phyloP scores from a whole-genome alignment of 1,140 invertebrate genomes.

The Neomicropteryx cornuta region DNA sequence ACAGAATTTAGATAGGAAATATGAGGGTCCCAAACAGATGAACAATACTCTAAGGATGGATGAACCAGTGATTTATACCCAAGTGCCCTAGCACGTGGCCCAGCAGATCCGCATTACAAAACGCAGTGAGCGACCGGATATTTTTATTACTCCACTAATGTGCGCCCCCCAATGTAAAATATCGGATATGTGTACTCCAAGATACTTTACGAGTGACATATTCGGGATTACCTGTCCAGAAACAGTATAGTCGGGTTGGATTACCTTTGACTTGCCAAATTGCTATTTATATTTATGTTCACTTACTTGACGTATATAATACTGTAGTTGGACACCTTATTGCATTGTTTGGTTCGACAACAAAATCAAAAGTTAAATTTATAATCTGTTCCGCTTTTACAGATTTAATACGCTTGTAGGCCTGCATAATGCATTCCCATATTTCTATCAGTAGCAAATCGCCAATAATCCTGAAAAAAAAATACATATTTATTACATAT shows the following conservation, averaged over 20 bases:
- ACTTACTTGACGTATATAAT: conserved; percentile 21
- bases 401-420: conserved; percentile 19
- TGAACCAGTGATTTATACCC: too few relatives aligned
- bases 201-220: too few relatives aligned
- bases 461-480: conserved; percentile 9
- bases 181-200: too few relatives aligned
- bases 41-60: too few relatives aligned
- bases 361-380: conserved; percentile 22
- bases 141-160: too few relatives aligned
- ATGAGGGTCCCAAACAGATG: too few relatives aligned
- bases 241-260: conserved; percentile 5
- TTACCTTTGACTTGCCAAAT: conserved; percentile 24
- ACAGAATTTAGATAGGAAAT: too few relatives aligned
- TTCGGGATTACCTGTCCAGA: too few relatives aligned
- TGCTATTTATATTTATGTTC: conserved; percentile 18
- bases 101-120: too few relatives aligned
- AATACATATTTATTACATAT: background rate
- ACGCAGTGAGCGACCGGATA: too few relatives aligned
- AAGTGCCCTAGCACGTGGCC: too few relatives aligned
- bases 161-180: too few relatives aligned
- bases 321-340: conserved; percentile 5
- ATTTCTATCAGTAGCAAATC: conserved; percentile 33
- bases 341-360: conserved; percentile 23
- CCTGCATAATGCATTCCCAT: conserved; percentile 30
- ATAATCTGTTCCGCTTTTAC: conserved; percentile 18